These are phyloP conservation scores for Silurus lanzhouensis DNA, from an alignment of 2,797 vertebrate species.

Conservation along the genomic window DNA sequence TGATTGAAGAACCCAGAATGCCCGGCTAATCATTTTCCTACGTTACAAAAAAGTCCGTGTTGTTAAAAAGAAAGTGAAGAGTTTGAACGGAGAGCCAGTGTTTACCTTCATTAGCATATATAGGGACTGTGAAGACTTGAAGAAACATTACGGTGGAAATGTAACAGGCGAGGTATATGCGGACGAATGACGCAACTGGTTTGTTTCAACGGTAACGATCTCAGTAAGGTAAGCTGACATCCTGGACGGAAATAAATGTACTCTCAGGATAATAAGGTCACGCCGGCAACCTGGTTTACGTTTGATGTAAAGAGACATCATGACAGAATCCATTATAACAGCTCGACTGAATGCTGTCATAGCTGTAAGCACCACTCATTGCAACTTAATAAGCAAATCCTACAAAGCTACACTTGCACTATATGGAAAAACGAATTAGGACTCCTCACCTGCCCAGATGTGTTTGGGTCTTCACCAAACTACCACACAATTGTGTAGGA, in stretches of 20 bases:
- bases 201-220: not conserved
- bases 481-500: no score
- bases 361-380: not conserved
- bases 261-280: not conserved
- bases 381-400: not conserved
- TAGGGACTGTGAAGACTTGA: not conserved
- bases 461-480: no score
- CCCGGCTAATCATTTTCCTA: slow-evolving; percentile 17
- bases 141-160: not conserved
- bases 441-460: no score
- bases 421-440: no score
- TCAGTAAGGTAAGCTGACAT: not conserved
- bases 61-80: not conserved
- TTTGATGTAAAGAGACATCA: not conserved
- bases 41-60: not conserved
- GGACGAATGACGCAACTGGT: not conserved
- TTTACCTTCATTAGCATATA: not conserved
- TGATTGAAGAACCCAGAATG: slow-evolving; percentile 4
- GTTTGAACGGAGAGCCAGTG: not conserved
- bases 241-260: not conserved
- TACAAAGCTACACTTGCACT: not conserved
- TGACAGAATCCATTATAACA: not conserved
- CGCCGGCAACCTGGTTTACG: not conserved
- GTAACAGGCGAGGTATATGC: not conserved
- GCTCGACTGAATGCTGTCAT: not conserved